phyloP scores from a whole-genome alignment of 1,140 invertebrate species.

The Nymphalis io region DNA sequence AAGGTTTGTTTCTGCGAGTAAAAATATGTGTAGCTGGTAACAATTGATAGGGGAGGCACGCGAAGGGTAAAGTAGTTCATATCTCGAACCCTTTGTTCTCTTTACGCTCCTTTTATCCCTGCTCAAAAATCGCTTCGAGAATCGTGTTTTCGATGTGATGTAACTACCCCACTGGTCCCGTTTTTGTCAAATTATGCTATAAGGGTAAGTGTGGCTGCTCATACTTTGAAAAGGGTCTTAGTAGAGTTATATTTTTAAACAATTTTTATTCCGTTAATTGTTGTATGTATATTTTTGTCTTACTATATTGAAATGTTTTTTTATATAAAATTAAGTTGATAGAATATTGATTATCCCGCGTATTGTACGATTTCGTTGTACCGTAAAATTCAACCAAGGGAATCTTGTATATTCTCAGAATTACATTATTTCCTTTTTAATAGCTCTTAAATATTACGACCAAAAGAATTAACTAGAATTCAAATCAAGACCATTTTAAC shows the following conservation, averaged over 20 bases:
- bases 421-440: constrained; percentile 3
- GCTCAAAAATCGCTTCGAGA: constrained; percentile 70
- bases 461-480: background rate
- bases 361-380: constrained; percentile 11
- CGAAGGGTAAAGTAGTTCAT: constrained; percentile 63
- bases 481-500: too few species aligned
- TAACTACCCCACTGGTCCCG: constrained; percentile 70
- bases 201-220: constrained; percentile 41
- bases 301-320: background rate
- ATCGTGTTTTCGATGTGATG: constrained; percentile 59
- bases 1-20: constrained; percentile 53
- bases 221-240: constrained; percentile 1
- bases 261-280: constrained; percentile 23
- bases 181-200: constrained; percentile 65
- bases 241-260: background rate
- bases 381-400: background rate
- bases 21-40: constrained; percentile 74
- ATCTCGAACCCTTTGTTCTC: constrained; percentile 66
- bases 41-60: constrained; percentile 68
- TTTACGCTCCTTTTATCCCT: constrained; percentile 70
- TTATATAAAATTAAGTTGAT: background rate
- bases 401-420: constrained; percentile 22
- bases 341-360: too few species aligned
- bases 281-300: background rate
- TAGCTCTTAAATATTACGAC: background rate